phyloP scores from a whole-genome alignment of 2,113 vertebrate genomes.

The Oxygymnocypris stewartii region DNA sequence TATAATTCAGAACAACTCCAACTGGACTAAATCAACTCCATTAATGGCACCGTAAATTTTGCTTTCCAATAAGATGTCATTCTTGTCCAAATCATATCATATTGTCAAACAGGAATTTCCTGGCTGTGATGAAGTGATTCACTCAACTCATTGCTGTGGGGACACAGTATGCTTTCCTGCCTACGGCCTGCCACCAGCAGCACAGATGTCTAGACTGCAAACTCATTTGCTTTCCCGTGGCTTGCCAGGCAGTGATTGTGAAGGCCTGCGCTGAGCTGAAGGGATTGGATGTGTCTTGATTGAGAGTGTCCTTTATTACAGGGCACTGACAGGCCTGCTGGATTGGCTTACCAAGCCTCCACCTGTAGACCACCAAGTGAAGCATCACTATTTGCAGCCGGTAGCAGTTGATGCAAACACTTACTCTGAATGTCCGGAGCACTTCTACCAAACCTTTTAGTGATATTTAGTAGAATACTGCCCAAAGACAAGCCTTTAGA shows the following conservation, averaged over 20 bases:
- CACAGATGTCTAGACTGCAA: slow-evolving; percentile 73
- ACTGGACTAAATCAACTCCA: background rate
- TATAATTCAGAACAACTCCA: background rate
- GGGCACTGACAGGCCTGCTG: slow-evolving; percentile 70
- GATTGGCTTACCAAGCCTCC: slow-evolving; percentile 75
- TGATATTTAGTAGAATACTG: background rate
- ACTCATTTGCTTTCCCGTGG: slow-evolving; percentile 78
- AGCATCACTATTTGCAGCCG: background rate
- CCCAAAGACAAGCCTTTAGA: background rate
- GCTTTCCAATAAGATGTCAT: background rate
- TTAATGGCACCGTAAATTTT: background rate
- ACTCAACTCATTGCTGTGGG: slow-evolving; percentile 43
- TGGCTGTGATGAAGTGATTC: slow-evolving; percentile 41
- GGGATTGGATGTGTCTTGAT: slow-evolving; percentile 76
- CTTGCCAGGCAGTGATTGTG: slow-evolving; percentile 76
- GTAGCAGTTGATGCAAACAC: background rate
- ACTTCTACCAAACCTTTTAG: background rate
- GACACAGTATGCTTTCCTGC: slow-evolving; percentile 48
- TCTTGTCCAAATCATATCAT: slow-evolving; percentile 38
- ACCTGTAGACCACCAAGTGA: slow-evolving; percentile 71
- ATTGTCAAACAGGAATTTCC: slow-evolving; percentile 42
- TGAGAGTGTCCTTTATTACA: slow-evolving; percentile 78
- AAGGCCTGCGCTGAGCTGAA: slow-evolving; percentile 66
- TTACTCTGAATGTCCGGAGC: background rate
- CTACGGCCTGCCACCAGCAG: slow-evolving; percentile 51